Evolutionary conservation across 2,888 invertebrate genomes (phyloP).

Genomic region (Trachelus iudaicus): DNA sequence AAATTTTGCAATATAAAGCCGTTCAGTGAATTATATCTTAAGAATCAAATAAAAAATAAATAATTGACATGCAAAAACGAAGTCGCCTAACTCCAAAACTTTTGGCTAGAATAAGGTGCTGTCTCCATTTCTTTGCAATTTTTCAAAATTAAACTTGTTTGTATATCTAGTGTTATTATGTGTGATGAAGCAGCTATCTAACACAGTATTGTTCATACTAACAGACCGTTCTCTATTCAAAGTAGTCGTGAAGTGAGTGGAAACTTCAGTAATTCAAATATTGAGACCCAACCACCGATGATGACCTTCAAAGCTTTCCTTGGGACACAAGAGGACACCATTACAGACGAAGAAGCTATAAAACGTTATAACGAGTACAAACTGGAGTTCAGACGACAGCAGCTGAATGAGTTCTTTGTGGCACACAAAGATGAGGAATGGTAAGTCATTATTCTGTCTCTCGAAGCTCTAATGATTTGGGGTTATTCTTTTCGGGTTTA

Average conservation of each 20-base stretch:
- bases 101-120: constrained; percentile 54
- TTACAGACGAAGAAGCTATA: constrained; percentile 96
- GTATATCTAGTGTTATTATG: background rate
- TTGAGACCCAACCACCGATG: constrained; percentile 92
- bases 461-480: background rate
- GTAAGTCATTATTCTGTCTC: constrained; percentile 71
- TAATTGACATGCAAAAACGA: constrained; percentile 33
- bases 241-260: constrained; percentile 58
- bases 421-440: constrained; percentile 99
- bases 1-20: background rate
- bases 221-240: constrained; percentile 1
- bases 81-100: constrained; percentile 57
- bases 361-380: constrained; percentile 99
- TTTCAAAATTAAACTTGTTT: background rate
- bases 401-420: constrained; percentile 98
- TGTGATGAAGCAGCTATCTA: background rate
- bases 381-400: constrained; percentile 94
- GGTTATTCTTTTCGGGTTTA: background rate
- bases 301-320: constrained; percentile 97
- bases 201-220: background rate
- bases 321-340: constrained; percentile 95
- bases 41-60: background rate
- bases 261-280: constrained; percentile 62
- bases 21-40: background rate
- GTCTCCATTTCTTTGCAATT: background rate